These are phyloP conservation scores for Pseudococcus jackbeardsleyi DNA, from an alignment of 2,888 invertebrate species.

Conservation along the genomic window DNA sequence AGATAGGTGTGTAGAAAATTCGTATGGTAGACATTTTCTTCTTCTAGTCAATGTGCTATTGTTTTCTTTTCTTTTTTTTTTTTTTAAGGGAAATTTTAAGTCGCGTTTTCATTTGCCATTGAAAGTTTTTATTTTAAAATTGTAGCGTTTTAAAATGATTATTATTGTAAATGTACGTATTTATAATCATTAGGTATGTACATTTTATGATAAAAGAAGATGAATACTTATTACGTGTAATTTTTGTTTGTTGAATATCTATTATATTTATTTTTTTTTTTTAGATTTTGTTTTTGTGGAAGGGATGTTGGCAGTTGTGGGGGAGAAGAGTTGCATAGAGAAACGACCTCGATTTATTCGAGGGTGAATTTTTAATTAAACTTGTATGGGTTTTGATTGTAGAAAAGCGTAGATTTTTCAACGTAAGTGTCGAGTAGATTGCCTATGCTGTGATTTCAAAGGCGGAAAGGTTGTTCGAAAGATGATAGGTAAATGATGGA, in stretches of 20 bases:
- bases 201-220: conserved; percentile 19
- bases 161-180: conserved; percentile 36
- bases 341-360: no score
- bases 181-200: background rate
- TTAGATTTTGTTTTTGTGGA: background rate
- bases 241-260: conserved; percentile 47
- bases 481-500: no score
- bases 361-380: no score
- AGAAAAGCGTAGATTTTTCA: no score
- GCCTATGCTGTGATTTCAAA: no score
- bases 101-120: conserved; percentile 1
- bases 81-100: background rate
- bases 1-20: background rate
- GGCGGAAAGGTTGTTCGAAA: no score
- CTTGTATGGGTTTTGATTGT: no score
- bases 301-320: no score
- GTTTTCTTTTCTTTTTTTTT: background rate
- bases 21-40: conserved; percentile 1
- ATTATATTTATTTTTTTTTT: conserved; percentile 3
- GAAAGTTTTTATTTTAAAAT: conserved; percentile 4
- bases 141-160: conserved; percentile 36
- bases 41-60: conserved; percentile 12
- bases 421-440: no score
- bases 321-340: no score
- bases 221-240: conserved; percentile 32